A percentile compares a stretch with the other conserved stretches of the same genome.
Evolutionary conservation across 23 tunicate genomes (phyloP).

Genomic region (Halocynthia roretzi): DNA sequence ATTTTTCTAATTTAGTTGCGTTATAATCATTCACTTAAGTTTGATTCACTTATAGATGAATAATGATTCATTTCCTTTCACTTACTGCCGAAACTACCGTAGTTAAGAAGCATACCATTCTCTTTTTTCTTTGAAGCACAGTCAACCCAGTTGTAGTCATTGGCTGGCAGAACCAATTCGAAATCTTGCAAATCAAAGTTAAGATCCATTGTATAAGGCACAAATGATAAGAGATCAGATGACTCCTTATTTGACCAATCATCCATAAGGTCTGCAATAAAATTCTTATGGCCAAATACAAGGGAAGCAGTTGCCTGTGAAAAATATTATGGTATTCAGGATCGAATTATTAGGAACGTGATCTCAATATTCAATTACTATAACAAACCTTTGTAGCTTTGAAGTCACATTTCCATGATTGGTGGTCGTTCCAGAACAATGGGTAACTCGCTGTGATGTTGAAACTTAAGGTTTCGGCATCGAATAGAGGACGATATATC

Average conservation of each 20-base stretch:
- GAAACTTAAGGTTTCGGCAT: constrained; percentile 74
- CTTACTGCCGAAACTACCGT: too few relatives aligned
- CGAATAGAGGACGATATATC: constrained; percentile 37
- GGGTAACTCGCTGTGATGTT: constrained; percentile 59
- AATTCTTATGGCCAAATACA: constrained; percentile 72
- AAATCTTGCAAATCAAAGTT: constrained; percentile 41
- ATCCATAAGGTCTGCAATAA: constrained; percentile 60
- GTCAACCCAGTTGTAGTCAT: constrained; percentile 87
- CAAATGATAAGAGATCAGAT: constrained; percentile 66
- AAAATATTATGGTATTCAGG: background rate
- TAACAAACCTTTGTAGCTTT: constrained; percentile 48
- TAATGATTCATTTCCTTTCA: too few relatives aligned
- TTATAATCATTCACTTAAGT: too few relatives aligned
- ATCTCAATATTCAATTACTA: background rate
- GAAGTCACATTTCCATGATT: constrained; percentile 55
- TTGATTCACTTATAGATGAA: too few relatives aligned
- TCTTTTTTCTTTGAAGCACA: constrained; percentile 47
- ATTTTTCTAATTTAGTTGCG: too few relatives aligned
- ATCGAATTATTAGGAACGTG: background rate
- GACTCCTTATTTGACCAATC: constrained; percentile 75
- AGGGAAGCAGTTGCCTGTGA: constrained; percentile 54
- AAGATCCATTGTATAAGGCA: constrained; percentile 70
- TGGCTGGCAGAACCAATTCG: constrained; percentile 73
- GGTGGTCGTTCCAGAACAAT: constrained; percentile 43
- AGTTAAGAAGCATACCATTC: constrained; percentile 27